Base-by-base conservation (phyloP, 2,113 vertebrate species). In the Megaceryle maxima region DNA sequence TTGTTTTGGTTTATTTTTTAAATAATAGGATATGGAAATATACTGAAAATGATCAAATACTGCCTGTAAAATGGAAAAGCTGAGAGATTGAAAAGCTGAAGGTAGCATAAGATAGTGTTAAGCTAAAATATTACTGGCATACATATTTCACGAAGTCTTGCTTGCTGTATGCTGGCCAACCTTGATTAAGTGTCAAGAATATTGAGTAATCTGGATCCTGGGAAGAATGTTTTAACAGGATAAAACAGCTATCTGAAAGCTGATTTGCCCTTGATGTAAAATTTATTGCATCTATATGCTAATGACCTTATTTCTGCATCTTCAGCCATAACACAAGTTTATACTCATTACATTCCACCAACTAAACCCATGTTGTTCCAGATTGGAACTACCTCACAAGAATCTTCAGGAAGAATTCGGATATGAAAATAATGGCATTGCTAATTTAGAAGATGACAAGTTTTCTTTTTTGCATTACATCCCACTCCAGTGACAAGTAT, bases 121-220 rank as follows among this genome's bases (percentile, higher is more conserved):
- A 83, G 28, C 53, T 85, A 97, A 96, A 97, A 93, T 97, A 95
- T 90, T 96, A 41, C 76, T 80, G 63, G 84, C 72, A 84, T 92
- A 81, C 51, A 57, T 94, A 96, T 97, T 97, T 97, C 79, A 94
- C 87, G 95, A 88, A 84, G 41, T 9, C 46, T 95, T 87, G 46
- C 79, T 95, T 11, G n/a, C 43, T 62, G 67, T 93, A 59, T 92
- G 69, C 83, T 96, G 93, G 76, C 72, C 94, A 96, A 81, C 79
- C 94, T 97, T 97, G 96, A 97, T 97, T 96, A 97, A 94, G 84
- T 96, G 96, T 97, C 96, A 97, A 91, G 72, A 92, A 92, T 97
- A 93, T 72, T 96, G 96, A 97, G 69, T 91, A 97, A 97, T 96
- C 93, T 96, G 79, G 69, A 94, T 97, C 83, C 87, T 74, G 81